phyloP scores from a whole-genome alignment of 2,113 vertebrate genomes.

The Panthera tigris region DNA sequence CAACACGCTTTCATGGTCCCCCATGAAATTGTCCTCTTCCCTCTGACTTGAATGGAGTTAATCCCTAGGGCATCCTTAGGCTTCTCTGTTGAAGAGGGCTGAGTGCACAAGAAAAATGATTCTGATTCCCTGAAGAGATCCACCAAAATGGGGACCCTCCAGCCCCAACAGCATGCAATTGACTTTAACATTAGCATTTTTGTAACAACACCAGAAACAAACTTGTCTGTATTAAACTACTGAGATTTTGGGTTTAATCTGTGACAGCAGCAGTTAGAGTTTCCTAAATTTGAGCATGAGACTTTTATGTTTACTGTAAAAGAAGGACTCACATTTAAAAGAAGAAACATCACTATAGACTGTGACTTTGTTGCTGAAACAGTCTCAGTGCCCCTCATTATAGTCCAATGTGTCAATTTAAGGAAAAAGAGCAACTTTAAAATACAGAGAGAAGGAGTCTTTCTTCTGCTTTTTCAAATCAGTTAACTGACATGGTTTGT shows the following conservation, averaged over 20 bases:
- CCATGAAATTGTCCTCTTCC: neutral
- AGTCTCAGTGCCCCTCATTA: neutral
- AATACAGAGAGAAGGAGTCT: neutral
- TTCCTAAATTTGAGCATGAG: neutral
- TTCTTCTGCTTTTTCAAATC: neutral
- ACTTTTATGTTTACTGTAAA: slow-evolving; percentile 18
- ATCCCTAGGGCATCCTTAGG: no score
- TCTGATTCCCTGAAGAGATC: neutral
- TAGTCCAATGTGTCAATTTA: neutral
- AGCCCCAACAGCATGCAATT: neutral
- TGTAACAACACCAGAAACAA: neutral
- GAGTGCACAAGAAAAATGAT: neutral
- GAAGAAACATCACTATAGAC: neutral
- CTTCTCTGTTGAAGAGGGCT: neutral
- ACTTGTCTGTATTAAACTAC: neutral
- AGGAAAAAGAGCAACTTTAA: neutral
- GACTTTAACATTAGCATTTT: neutral
- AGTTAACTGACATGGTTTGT: neutral
- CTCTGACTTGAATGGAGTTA: neutral
- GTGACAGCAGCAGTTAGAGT: neutral
- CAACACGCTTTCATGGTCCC: neutral
- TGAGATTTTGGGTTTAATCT: neutral
- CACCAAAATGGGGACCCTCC: neutral
- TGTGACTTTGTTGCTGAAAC: neutral
- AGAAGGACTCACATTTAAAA: neutral